A percentile compares a stretch with the other conserved stretches of the same genome.
Evolutionary conservation across 2,797 vertebrate species (phyloP).

Genomic region (Helarctos malayanus): DNA sequence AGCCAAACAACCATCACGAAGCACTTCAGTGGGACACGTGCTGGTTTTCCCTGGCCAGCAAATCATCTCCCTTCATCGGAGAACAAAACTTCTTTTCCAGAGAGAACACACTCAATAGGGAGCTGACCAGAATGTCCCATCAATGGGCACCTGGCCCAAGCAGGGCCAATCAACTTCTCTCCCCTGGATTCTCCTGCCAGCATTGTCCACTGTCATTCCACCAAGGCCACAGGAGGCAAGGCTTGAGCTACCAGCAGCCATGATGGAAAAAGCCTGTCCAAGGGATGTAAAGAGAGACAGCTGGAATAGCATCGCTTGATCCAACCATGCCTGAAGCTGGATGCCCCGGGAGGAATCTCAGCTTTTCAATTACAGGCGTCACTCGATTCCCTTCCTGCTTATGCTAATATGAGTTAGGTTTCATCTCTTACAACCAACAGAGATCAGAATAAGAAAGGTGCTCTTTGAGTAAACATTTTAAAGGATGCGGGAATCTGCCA

Average conservation of each 20-base stretch:
- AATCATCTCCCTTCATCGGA: not conserved
- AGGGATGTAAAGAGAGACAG: not conserved
- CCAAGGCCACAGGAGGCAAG: not conserved
- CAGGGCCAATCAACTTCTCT: not conserved
- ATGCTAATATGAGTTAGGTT: not conserved
- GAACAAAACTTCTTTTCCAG: not conserved
- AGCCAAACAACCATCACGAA: not conserved
- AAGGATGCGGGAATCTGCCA: not conserved
- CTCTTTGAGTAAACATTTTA: not conserved
- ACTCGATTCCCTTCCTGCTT: not conserved
- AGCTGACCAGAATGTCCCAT: not conserved
- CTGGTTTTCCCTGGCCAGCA: not conserved
- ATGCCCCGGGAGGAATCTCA: not conserved
- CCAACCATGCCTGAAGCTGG: not conserved
- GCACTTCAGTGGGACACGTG: not conserved
- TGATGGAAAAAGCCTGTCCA: not conserved
- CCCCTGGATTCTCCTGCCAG: not conserved
- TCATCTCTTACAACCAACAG: not conserved
- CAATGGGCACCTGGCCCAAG: not conserved
- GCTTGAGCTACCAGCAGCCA: not conserved
- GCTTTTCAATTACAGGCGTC: not conserved
- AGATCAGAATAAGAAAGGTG: not conserved
- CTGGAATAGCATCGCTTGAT: not conserved
- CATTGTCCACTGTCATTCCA: not conserved
- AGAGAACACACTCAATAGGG: not conserved